phyloP scores from a whole-genome alignment of 1,140 invertebrate genomes.

The Philotrypesis tridentata region DNA sequence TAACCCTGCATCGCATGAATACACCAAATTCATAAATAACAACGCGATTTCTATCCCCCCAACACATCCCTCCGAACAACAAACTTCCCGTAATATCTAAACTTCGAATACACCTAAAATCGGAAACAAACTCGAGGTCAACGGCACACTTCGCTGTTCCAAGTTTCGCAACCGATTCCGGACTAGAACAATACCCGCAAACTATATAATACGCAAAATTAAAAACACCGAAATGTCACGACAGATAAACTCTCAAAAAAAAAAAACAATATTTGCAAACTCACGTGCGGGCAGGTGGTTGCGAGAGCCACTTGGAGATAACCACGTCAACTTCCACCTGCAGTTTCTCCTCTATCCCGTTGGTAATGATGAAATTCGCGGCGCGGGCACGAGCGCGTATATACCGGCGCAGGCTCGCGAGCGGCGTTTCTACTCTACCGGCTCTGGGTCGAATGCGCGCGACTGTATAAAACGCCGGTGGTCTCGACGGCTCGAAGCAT shows the following conservation, averaged over 20 bases:
- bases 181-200: neutral
- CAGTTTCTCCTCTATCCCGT: neutral
- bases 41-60: too few species aligned
- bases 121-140: neutral
- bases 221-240: neutral
- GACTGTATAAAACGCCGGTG: constrained; percentile 12
- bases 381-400: neutral
- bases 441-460: neutral
- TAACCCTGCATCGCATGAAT: too few species aligned
- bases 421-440: constrained; percentile 34
- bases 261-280: neutral
- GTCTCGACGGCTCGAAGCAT: neutral
- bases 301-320: constrained; percentile 9
- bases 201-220: neutral
- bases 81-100: too few species aligned
- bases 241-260: neutral
- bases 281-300: constrained; percentile 4
- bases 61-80: too few species aligned
- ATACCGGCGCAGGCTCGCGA: neutral
- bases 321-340: neutral
- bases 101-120: neutral
- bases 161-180: neutral
- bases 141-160: neutral
- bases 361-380: constrained; percentile 27
- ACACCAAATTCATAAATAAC: too few species aligned